Evolutionary conservation across 2,113 vertebrate species (phyloP).

Genomic region (Charina bottae): DNA sequence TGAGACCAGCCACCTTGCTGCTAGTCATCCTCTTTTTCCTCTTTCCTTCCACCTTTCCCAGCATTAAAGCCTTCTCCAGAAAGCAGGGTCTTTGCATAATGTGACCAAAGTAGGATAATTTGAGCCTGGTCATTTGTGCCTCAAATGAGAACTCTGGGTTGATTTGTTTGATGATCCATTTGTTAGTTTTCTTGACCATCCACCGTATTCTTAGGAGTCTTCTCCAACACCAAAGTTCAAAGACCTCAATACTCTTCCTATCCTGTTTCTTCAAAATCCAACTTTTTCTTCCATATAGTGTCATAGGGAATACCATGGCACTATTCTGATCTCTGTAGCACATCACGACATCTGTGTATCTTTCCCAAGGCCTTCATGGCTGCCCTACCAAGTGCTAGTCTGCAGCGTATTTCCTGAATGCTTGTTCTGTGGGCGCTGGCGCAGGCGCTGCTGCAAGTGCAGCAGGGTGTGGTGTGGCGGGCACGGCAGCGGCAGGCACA

Average conservation of each 20-base stretch:
- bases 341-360: too few relatives aligned
- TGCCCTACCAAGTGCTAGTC: too few relatives aligned
- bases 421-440: too few relatives aligned
- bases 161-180: not conserved
- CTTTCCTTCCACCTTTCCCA: not conserved
- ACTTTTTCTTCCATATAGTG: too few relatives aligned
- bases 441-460: too few relatives aligned
- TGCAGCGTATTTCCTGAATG: too few relatives aligned
- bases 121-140: not conserved
- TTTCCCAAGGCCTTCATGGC: too few relatives aligned
- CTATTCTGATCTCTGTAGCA: too few relatives aligned
- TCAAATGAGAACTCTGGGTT: not conserved
- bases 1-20: not conserved
- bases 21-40: not conserved
- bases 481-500: too few relatives aligned
- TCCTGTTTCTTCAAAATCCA: too few relatives aligned
- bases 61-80: not conserved
- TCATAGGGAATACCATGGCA: too few relatives aligned
- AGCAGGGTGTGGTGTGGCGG: too few relatives aligned
- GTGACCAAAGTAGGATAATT: not conserved
- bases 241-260: not conserved
- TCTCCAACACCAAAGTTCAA: not conserved
- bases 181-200: not conserved
- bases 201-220: not conserved
- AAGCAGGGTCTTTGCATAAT: not conserved